A percentile compares a stretch with the other conserved stretches of the same genome.
These are phyloP conservation scores for Cryptocephalus moraei DNA, from an alignment of 2,888 invertebrate species.

Conservation along the genomic window DNA sequence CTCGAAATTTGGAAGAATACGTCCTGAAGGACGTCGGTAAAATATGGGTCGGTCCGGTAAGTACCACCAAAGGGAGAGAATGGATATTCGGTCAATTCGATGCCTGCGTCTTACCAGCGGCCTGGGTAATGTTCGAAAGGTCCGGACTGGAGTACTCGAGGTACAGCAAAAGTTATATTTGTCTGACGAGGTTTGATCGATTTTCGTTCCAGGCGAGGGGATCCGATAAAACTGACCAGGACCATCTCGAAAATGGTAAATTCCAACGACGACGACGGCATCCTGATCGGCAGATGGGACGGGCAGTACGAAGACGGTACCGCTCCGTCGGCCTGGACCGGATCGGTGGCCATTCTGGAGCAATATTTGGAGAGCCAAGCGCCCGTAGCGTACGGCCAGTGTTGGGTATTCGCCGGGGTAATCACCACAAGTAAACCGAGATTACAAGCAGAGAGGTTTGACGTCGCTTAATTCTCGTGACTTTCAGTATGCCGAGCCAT, in stretches of 20 bases:
- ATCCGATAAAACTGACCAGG: constrained; percentile 59
- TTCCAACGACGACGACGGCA: constrained; percentile 61
- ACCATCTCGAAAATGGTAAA: constrained; percentile 67
- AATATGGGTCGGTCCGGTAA: constrained; percentile 72
- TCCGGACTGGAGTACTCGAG: constrained; percentile 49
- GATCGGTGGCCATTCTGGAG: constrained; percentile 65
- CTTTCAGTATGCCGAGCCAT: constrained; percentile 61
- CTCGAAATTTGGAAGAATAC: constrained; percentile 61
- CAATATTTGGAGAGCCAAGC: constrained; percentile 54
- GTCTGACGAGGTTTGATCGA: not conserved
- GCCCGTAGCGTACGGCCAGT: constrained; percentile 73
- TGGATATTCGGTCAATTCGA: constrained; percentile 82
- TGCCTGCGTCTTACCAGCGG: constrained; percentile 56
- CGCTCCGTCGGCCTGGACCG: constrained; percentile 70
- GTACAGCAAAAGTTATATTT: constrained; percentile 24
- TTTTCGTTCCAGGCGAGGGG: constrained; percentile 43
- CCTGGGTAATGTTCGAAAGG: constrained; percentile 59
- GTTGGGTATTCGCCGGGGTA: constrained; percentile 81
- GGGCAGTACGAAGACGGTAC: constrained; percentile 65
- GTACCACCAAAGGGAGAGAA: constrained; percentile 61
- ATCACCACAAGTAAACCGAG: constrained; percentile 66
- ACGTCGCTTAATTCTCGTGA: not conserved
- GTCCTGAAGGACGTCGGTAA: constrained; percentile 74
- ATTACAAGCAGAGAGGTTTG: not conserved
- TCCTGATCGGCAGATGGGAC: constrained; percentile 64